A percentile compares a stretch with the other conserved stretches of the same genome.
Conservation (phyloP, 2,888 invertebrate species). For the Dione vanillae region DNA sequence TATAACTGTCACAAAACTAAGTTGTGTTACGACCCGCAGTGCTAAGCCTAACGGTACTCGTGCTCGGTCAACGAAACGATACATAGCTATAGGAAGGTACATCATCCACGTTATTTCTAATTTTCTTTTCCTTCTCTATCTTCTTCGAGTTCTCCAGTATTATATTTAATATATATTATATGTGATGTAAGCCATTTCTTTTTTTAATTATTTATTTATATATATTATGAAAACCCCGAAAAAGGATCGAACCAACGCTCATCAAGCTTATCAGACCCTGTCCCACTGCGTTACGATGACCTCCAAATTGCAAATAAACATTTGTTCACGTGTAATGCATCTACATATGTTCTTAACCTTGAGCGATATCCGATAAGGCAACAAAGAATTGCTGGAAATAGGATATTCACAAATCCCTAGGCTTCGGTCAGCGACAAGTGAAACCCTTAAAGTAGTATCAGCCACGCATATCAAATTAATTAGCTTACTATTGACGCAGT, state of each 20-base stretch:
- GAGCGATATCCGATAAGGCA: constrained; percentile 36
- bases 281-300: not conserved
- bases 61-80: constrained; percentile 8
- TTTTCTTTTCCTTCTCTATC: too few relatives aligned
- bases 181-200: too few relatives aligned
- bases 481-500: constrained; percentile 49
- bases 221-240: too few relatives aligned
- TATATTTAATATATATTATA: not conserved
- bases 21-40: not conserved
- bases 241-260: not conserved
- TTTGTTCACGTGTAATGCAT: constrained; percentile 25
- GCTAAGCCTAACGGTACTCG: constrained; percentile 8
- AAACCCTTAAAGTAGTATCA: constrained; percentile 63
- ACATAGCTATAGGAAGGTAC: not conserved
- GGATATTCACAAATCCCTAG: constrained; percentile 62
- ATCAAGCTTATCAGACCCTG: not conserved
- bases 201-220: too few relatives aligned
- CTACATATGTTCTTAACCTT: constrained; percentile 36
- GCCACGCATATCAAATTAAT: constrained; percentile 67
- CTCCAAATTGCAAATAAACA: not conserved
- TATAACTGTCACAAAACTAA: not conserved
- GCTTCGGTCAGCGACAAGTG: constrained; percentile 53
- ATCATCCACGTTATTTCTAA: too few relatives aligned
- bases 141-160: not conserved
- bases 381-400: constrained; percentile 56